Evolutionary conservation across 1,140 invertebrate species (phyloP).

Genomic region (Tigriopus japonicus): DNA sequence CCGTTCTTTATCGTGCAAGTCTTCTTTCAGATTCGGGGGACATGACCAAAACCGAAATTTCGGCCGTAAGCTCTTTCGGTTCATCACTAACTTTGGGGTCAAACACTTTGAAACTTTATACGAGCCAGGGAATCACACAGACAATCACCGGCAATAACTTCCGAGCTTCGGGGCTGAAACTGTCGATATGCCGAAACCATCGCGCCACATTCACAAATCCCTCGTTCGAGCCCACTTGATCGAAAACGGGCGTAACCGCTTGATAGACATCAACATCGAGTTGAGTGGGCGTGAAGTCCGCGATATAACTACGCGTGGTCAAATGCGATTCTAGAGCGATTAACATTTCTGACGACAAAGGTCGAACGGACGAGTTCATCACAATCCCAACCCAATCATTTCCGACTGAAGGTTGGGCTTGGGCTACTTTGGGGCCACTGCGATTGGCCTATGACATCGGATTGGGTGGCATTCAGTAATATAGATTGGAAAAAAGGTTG

Average conservation of each 20-base stretch:
- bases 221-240: not conserved
- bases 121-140: too few species aligned
- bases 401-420: not conserved
- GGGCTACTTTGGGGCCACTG: not conserved
- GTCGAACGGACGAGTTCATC: not conserved
- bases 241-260: too few species aligned
- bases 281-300: conserved; percentile 19
- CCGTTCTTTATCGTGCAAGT: too few species aligned
- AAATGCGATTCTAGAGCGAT: conserved; percentile 19
- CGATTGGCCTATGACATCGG: too few species aligned
- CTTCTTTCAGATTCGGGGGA: too few species aligned
- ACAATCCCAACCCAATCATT: not conserved
- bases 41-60: too few species aligned
- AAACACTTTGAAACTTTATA: too few species aligned
- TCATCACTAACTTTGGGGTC: too few species aligned
- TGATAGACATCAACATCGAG: conserved; percentile 17
- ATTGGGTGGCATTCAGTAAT: not conserved
- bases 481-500: not conserved
- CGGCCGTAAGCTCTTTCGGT: too few species aligned
- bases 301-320: conserved; percentile 21
- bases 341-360: not conserved
- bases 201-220: conserved; percentile 20
- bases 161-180: conserved; percentile 10
- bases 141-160: conserved; percentile 9
- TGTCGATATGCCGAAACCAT: conserved; percentile 22